A percentile compares a stretch with the other conserved stretches of the same genome.
phyloP scores from a whole-genome alignment of 2,888 invertebrate genomes.

The Erebia epiphron region DNA sequence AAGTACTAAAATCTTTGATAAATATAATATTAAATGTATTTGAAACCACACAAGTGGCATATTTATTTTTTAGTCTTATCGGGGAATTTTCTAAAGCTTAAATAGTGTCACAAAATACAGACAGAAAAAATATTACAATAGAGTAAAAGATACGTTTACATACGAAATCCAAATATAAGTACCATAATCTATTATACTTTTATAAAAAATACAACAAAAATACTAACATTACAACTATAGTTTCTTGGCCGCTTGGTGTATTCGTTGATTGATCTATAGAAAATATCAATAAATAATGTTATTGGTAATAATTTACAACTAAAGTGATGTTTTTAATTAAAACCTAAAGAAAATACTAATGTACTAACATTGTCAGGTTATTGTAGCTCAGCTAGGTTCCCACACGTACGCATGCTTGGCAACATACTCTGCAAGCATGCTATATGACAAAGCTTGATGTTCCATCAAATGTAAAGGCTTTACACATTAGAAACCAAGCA shows the following conservation, averaged over 20 bases:
- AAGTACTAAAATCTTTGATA: neutral
- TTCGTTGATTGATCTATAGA: constrained; percentile 34
- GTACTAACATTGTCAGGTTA: neutral
- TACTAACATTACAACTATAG: constrained; percentile 26
- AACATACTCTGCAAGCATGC: neutral
- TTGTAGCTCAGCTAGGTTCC: neutral
- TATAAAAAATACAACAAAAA: constrained; percentile 27
- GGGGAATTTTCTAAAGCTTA: neutral
- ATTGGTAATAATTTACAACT: constrained; percentile 12
- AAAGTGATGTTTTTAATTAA: constrained; percentile 17
- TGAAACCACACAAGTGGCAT: neutral
- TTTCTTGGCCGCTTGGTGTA: constrained; percentile 38
- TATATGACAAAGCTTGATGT: neutral
- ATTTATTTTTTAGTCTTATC: constrained; percentile 1
- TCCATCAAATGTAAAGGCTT: neutral
- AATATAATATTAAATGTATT: neutral
- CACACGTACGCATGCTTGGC: neutral
- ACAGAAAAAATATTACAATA: neutral
- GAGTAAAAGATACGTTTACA: constrained; percentile 7
- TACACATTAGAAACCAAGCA: neutral
- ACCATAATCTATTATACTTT: constrained; percentile 14
- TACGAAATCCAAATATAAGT: constrained; percentile 1
- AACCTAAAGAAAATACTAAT: constrained; percentile 8
- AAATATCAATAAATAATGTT: constrained; percentile 14
- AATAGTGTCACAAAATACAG: constrained; percentile 6